Evolutionary conservation across 2,797 vertebrate species (phyloP), one percentile per base, ranked within the genome.

Genomic region (Myotis findleyi): DNA sequence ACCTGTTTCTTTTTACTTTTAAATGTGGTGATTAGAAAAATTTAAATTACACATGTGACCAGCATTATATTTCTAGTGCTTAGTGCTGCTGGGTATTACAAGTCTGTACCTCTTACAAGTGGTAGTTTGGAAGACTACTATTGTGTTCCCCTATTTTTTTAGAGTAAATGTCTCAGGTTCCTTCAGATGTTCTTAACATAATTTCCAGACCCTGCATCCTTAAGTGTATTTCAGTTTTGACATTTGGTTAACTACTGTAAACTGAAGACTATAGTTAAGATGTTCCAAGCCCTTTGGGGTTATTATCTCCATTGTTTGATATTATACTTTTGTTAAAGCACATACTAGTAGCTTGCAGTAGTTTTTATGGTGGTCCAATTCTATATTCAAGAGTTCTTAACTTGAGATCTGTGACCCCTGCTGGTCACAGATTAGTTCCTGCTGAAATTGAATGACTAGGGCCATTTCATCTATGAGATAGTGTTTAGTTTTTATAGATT

Each of bases 161-260:
- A 57, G 59, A 77, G 25, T 85, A 86, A 55, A 64, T 9, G 21
- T 53, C 36, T 93, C 18, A 94, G 6, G 59, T 92, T 94, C 53
- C 13, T 93, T 91, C 80, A 72, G 69, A 86, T 77, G 36, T n/a
- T 94, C 20, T 84, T 96, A 83, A 59, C 69, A 66, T 53, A 88
- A 91, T 82, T 96, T 87, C 68, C 51, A 81, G 57, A 75, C 7
- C 23, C 41, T 71, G 93, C 25, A 80, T 17, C 36, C 81, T 76
- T 47, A 68, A 77, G 66, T 66, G 21, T 77, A 79, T 84, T 81
- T 16, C 25, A 51, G 9, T 76, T 96, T 85, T 91, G 76, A 41
- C 44, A 36, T 94, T 91, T 66, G 88, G 17, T 41, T 36, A 53
- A 84, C 69, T 57, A 69, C 8, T 49, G 3, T 75, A 79, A 81